A percentile compares a stretch with the other conserved stretches of the same genome.
These are phyloP conservation scores for Anoplius nigerrimus DNA, from an alignment of 2,888 invertebrate species.

Conservation along the genomic window DNA sequence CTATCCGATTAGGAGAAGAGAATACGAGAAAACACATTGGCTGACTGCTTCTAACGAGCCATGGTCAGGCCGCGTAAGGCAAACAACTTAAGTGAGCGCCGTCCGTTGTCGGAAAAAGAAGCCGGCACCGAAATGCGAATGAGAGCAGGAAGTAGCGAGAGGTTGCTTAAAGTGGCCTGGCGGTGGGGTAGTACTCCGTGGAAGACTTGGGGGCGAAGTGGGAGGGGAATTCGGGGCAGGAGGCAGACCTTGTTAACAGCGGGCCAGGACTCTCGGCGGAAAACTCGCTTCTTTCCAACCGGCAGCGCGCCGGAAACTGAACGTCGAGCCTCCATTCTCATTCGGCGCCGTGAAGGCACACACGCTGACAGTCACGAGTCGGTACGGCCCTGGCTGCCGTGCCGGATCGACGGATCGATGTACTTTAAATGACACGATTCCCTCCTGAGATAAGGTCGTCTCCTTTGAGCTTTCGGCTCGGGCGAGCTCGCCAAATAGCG, in stretches of 20 bases:
- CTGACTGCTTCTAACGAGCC: not conserved
- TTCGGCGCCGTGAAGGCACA: not conserved
- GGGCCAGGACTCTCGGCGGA: not conserved
- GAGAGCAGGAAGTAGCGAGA: not conserved
- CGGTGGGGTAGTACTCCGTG: not conserved
- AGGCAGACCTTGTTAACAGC: not conserved
- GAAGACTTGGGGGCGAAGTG: not conserved
- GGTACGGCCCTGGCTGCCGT: not conserved
- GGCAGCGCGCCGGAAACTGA: not conserved
- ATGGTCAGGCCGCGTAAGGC: not conserved
- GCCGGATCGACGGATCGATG: constrained; percentile 29
- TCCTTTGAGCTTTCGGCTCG: constrained; percentile 40
- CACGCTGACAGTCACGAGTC: not conserved
- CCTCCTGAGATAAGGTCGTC: constrained; percentile 45
- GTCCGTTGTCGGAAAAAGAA: not conserved
- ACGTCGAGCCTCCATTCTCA: not conserved
- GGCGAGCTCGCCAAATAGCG: constrained; percentile 43
- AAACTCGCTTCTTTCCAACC: not conserved
- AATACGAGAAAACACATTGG: too few relatives aligned
- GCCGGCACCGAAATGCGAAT: not conserved
- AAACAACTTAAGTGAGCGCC: not conserved
- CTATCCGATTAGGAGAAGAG: too few relatives aligned
- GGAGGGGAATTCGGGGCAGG: not conserved
- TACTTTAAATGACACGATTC: constrained; percentile 47
- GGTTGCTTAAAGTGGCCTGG: not conserved